Conservation (phyloP, 2,797 vertebrate species). For the Helarctos malayanus region DNA sequence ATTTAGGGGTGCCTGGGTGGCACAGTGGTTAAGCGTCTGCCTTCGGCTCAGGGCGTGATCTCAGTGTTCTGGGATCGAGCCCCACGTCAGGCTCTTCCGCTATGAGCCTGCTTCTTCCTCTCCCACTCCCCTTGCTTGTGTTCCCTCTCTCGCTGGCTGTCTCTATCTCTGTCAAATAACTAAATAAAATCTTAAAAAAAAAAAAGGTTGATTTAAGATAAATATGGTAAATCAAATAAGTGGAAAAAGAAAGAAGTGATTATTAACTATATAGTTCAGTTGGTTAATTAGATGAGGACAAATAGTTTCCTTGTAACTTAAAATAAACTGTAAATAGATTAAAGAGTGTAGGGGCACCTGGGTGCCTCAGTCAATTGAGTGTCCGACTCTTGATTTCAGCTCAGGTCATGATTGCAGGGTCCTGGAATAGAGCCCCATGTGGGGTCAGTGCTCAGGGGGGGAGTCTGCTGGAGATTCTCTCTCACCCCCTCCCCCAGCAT, state of each 20-base stretch:
- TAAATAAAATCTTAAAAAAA: too few species aligned
- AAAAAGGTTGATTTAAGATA: background rate
- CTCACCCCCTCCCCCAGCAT: background rate
- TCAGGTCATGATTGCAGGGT: background rate
- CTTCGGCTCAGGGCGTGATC: too few species aligned
- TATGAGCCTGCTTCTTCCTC: too few species aligned
- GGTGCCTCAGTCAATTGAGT: background rate
- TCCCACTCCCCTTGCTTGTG: too few species aligned
- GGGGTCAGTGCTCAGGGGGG: background rate
- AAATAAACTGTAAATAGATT: background rate
- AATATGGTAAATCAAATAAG: conserved; percentile 30
- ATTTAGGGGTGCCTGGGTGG: background rate
- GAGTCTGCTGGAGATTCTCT: background rate
- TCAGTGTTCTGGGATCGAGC: too few species aligned
- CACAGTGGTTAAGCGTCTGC: too few species aligned
- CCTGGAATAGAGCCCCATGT: background rate
- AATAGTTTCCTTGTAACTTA: background rate
- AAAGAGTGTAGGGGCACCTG: background rate
- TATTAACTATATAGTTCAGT: background rate
- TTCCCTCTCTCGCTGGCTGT: too few species aligned
- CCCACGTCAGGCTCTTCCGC: too few species aligned
- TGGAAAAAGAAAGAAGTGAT: background rate
- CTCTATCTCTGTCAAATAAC: too few species aligned
- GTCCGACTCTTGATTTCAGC: background rate
- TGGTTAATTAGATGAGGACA: background rate